Conservation (phyloP, 2,113 vertebrate genomes). For the Fulmarus glacialis region DNA sequence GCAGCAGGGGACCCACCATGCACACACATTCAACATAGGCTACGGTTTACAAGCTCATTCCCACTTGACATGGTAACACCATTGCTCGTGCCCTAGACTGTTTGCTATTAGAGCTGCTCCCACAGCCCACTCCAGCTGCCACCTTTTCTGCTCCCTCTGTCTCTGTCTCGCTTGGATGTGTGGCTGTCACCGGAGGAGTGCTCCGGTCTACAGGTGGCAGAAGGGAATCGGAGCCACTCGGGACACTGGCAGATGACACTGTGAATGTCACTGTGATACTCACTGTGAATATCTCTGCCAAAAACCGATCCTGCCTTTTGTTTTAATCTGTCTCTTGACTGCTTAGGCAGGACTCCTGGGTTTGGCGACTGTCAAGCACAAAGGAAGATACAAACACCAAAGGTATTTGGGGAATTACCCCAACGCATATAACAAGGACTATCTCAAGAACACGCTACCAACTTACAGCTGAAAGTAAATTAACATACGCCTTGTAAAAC, state of each 20-base stretch:
- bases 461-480: background rate
- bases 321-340: background rate
- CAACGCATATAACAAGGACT: fast-evolving
- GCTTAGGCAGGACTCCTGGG: no score
- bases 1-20: background rate
- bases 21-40: no score
- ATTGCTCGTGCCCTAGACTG: fast-evolving
- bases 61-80: background rate
- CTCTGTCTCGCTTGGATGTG: no score
- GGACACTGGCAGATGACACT: fast-evolving
- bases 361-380: background rate
- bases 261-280: no score
- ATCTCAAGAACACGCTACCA: background rate
- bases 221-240: background rate
- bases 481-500: background rate
- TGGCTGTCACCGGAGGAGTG: fast-evolving
- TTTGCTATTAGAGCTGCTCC: background rate
- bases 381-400: background rate
- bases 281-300: background rate
- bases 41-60: background rate
- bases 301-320: background rate
- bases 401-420: background rate
- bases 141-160: background rate
- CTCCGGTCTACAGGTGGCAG: background rate
- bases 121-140: background rate